phyloP scores from a whole-genome alignment of 2,888 invertebrate genomes.

The Corbicula japonica region DNA sequence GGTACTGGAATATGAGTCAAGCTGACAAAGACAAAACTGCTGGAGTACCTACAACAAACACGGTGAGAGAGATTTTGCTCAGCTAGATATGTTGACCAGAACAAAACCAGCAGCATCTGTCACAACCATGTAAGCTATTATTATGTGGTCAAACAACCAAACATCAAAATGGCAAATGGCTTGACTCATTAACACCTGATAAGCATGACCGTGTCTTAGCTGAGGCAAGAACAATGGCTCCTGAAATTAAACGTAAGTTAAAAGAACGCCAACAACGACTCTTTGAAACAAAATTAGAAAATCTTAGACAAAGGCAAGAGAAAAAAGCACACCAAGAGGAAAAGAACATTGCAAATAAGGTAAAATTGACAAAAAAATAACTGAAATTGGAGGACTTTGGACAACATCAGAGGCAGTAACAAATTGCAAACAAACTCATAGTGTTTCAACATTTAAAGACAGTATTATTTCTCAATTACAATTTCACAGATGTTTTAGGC shows the following conservation, averaged over 20 bases:
- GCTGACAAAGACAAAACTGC: background rate
- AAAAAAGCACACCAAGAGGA: constrained; percentile 21
- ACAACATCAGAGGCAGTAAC: background rate
- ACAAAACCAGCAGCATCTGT: constrained; percentile 39
- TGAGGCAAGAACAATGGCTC: constrained; percentile 26
- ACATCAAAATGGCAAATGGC: constrained; percentile 51
- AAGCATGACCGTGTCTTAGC: constrained; percentile 19
- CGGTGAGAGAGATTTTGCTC: constrained; percentile 34
- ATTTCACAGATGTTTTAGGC: background rate
- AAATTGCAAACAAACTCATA: background rate
- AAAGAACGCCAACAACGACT: constrained; percentile 19
- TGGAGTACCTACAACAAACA: constrained; percentile 34
- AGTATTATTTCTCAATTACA: background rate
- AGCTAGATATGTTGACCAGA: constrained; percentile 35
- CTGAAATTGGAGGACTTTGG: constrained; percentile 7
- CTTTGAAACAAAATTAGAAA: constrained; percentile 28
- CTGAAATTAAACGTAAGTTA: constrained; percentile 7
- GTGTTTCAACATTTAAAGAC: background rate
- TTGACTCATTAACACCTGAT: background rate
- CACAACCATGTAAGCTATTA: constrained; percentile 34
- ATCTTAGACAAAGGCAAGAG: constrained; percentile 23
- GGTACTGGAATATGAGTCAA: constrained; percentile 23
- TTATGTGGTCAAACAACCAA: constrained; percentile 54
- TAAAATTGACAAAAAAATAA: constrained; percentile 1
- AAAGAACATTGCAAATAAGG: constrained; percentile 2